These are phyloP conservation scores for Epizoanthus scotinus DNA, from an alignment of 92 coral and sea anemone genomes.

Conservation along the genomic window DNA sequence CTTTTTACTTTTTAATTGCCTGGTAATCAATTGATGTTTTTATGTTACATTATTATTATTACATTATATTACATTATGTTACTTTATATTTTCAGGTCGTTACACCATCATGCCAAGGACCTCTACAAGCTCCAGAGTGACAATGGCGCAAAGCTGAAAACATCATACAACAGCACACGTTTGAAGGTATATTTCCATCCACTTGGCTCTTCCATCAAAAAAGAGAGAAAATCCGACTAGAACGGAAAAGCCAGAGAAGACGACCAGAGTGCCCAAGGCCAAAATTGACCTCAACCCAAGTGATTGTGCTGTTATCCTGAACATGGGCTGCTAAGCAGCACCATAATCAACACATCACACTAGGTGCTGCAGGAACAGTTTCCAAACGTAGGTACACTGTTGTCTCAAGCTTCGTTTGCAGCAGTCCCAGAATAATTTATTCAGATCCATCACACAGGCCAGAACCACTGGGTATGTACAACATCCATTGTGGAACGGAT, in stretches of 20 bases:
- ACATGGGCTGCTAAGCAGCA: slow-evolving; percentile 38
- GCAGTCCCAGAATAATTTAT: slow-evolving; percentile 41
- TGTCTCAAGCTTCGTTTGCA: slow-evolving; percentile 52
- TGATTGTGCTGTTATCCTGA: too few relatives aligned
- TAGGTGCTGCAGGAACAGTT: slow-evolving; percentile 43
- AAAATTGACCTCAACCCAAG: too few relatives aligned
- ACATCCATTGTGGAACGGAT: slow-evolving; percentile 38
- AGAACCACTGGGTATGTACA: slow-evolving; percentile 63
- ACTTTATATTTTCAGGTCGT: slow-evolving; percentile 31
- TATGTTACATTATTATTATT: too few relatives aligned
- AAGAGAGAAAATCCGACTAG: neutral
- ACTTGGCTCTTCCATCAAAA: neutral
- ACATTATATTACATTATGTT: too few relatives aligned
- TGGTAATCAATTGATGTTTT: too few relatives aligned
- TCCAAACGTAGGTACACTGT: slow-evolving; percentile 38
- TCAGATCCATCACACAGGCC: slow-evolving; percentile 57
- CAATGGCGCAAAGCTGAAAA: too few relatives aligned
- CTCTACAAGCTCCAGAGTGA: slow-evolving; percentile 31
- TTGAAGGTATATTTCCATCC: too few relatives aligned
- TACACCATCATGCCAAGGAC: slow-evolving; percentile 42
- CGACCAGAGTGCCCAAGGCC: too few relatives aligned
- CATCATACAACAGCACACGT: too few relatives aligned
- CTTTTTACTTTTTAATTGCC: too few relatives aligned
- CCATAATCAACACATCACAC: slow-evolving; percentile 47
- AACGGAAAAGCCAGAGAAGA: too few relatives aligned